Percentiles rank a stretch among this genome's conserved stretches.
phyloP scores from a whole-genome alignment of 2,888 invertebrate genomes.

The Embidobia sp. region DNA sequence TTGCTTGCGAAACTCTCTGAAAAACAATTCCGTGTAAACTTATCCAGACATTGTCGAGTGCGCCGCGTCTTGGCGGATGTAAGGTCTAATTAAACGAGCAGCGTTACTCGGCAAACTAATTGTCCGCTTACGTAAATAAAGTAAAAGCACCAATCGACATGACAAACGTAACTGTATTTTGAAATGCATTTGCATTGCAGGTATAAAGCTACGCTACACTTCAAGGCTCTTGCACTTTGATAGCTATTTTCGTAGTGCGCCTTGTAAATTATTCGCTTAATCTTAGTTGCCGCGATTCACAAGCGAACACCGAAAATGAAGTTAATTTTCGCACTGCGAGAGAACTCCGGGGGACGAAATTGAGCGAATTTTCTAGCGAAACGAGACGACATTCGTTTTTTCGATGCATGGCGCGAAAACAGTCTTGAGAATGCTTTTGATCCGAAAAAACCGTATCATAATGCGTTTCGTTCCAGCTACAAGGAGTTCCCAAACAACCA shows the following conservation, averaged over 20 bases:
- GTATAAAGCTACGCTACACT: conserved; percentile 24
- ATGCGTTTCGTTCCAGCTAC: too few relatives aligned
- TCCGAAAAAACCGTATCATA: too few relatives aligned
- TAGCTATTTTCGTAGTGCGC: conserved; percentile 33
- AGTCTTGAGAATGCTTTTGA: too few relatives aligned
- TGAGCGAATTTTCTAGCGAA: conserved; percentile 16
- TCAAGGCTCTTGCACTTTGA: conserved; percentile 36
- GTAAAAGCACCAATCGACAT: conserved; percentile 5
- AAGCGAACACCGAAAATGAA: conserved; percentile 23
- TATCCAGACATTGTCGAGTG: background rate
- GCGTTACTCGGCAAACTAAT: background rate
- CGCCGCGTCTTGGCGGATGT: background rate
- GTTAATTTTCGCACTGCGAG: conserved; percentile 40
- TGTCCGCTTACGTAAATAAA: conserved; percentile 11
- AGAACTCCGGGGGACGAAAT: conserved; percentile 22
- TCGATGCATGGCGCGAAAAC: too few relatives aligned
- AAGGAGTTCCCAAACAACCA: too few relatives aligned
- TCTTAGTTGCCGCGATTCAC: conserved; percentile 43
- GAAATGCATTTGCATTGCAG: conserved; percentile 29
- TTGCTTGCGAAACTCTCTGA: background rate
- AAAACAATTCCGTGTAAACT: conserved; percentile 11
- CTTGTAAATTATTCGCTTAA: conserved; percentile 54
- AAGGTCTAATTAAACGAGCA: conserved; percentile 1
- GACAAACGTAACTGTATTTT: conserved; percentile 8
- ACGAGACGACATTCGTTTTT: conserved; percentile 28